Evolutionary conservation across 2,888 invertebrate species (phyloP).

Genomic region (Aradus depressus): DNA sequence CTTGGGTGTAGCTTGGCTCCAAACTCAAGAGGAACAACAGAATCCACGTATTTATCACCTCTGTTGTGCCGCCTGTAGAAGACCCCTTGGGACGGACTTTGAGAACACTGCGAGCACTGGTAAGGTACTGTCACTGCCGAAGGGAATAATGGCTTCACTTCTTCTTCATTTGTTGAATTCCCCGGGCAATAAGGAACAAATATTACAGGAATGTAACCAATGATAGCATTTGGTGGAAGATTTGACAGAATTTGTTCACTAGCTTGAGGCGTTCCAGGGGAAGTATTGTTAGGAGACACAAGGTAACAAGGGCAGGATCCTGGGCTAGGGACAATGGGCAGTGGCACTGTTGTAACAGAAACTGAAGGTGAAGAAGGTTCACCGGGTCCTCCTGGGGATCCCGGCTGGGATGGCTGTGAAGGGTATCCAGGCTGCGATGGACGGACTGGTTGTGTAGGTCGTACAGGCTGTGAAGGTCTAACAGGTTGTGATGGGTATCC

Average conservation of each 20-base stretch:
- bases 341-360: slow-evolving; percentile 46
- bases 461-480: slow-evolving; percentile 32
- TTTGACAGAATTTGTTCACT: slow-evolving; percentile 34
- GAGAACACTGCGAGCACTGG: slow-evolving; percentile 47
- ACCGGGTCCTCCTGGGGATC: slow-evolving; percentile 26
- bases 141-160: slow-evolving; percentile 48
- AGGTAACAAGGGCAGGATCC: slow-evolving; percentile 52
- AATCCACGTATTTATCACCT: slow-evolving; percentile 9
- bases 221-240: slow-evolving; percentile 46
- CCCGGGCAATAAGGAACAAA: slow-evolving; percentile 58
- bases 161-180: slow-evolving; percentile 34
- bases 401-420: slow-evolving; percentile 12
- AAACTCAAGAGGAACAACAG: slow-evolving; percentile 8
- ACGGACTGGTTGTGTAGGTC: slow-evolving; percentile 33
- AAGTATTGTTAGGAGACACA: slow-evolving; percentile 43
- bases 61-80: slow-evolving; percentile 16
- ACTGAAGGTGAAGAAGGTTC: slow-evolving; percentile 30
- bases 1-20: slow-evolving; percentile 15
- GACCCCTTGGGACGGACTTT: slow-evolving; percentile 31
- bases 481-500: slow-evolving; percentile 14
- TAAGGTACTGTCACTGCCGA: slow-evolving; percentile 50
- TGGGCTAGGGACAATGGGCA: slow-evolving; percentile 50
- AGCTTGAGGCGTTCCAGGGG: slow-evolving; percentile 30
- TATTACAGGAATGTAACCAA: slow-evolving; percentile 59
- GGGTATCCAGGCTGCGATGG: slow-evolving; percentile 16